phyloP scores from a whole-genome alignment of 2,113 vertebrate species.

The Hucho hucho region DNA sequence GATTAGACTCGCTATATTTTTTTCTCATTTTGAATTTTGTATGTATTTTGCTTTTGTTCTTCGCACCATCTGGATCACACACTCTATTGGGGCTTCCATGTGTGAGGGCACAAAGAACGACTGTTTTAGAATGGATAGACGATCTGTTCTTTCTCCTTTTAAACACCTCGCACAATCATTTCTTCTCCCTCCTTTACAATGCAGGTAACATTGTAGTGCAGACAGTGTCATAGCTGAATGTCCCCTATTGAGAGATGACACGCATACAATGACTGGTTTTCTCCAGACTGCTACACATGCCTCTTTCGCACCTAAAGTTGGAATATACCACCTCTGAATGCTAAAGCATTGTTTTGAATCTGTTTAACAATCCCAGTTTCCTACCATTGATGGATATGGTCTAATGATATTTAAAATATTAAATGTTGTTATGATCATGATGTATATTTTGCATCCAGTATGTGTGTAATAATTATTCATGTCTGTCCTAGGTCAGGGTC shows the following conservation, averaged over 20 bases:
- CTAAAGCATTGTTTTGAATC: not conserved
- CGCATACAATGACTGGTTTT: not conserved
- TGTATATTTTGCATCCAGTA: slow-evolving; percentile 62
- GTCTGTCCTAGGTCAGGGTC: slow-evolving; percentile 28
- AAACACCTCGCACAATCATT: too few species aligned
- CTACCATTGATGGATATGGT: not conserved
- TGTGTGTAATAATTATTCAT: slow-evolving; percentile 32
- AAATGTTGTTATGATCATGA: slow-evolving; percentile 37
- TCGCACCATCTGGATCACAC: slow-evolving; percentile 83
- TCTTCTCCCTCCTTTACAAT: not conserved
- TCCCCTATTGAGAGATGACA: not conserved
- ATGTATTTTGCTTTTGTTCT: slow-evolving; percentile 66
- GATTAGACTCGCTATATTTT: slow-evolving; percentile 73
- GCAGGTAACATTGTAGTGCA: not conserved
- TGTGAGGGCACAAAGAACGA: slow-evolving; percentile 11
- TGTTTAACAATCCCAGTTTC: slow-evolving; percentile 6
- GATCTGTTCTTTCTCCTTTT: too few species aligned
- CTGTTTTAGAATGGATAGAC: slow-evolving; percentile 7
- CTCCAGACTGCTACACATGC: not conserved
- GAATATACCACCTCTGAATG: not conserved
- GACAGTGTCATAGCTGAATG: not conserved
- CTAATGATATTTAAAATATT: slow-evolving; percentile 11
- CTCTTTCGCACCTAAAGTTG: not conserved
- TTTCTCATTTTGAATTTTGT: slow-evolving; percentile 68
- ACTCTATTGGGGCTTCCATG: slow-evolving; percentile 60